A percentile compares a stretch with the other conserved stretches of the same genome.
Conservation (phyloP, 1,140 invertebrate species). For the Arion vulgaris region DNA sequence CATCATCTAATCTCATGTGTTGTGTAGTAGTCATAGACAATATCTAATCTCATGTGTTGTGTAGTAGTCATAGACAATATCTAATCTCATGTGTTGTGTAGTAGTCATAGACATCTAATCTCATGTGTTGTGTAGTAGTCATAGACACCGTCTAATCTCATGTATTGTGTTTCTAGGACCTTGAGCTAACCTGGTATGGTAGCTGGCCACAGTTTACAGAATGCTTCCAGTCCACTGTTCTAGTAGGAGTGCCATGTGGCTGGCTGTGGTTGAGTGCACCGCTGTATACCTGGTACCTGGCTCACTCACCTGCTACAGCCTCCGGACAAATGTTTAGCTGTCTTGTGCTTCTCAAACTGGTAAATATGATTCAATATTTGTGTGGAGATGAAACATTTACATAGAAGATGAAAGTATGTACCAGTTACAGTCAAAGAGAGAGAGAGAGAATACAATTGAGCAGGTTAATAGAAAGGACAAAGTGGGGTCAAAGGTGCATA, state of each 20-base stretch:
- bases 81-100: neutral
- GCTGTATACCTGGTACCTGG: slow-evolving; percentile 81
- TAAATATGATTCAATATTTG: no score
- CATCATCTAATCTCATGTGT: neutral
- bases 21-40: neutral
- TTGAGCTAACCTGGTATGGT: slow-evolving; percentile 46
- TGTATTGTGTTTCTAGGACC: neutral
- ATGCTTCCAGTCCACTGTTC: slow-evolving; percentile 77
- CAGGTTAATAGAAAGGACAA: no score
- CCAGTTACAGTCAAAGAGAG: neutral
- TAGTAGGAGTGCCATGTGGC: slow-evolving; percentile 89
- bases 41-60: neutral
- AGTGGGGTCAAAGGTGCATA: no score
- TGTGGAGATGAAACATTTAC: no score
- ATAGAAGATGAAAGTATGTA: neutral
- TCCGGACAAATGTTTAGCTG: neutral
- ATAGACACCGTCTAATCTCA: neutral
- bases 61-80: neutral
- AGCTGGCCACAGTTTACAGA: slow-evolving; percentile 63
- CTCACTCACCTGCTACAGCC: neutral
- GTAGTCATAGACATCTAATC: neutral
- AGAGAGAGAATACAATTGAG: neutral
- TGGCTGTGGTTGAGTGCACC: slow-evolving; percentile 86
- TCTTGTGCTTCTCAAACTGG: slow-evolving; percentile 19
- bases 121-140: neutral